A percentile compares a stretch with the other conserved stretches of the same genome.
Evolutionary conservation across 2,797 vertebrate species (phyloP).

Genomic region (Dromococcyx pavoninus): DNA sequence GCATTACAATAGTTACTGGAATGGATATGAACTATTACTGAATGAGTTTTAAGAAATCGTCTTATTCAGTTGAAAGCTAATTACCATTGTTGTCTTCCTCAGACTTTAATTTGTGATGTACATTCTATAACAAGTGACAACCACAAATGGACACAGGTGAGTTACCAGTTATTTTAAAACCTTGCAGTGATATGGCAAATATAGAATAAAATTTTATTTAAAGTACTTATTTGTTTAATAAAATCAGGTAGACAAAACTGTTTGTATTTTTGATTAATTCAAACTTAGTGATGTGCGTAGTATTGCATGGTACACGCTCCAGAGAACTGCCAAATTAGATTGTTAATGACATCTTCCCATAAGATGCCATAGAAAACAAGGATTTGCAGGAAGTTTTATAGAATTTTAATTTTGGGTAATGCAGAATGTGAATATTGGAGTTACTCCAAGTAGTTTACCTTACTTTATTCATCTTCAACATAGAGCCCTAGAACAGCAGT

Average conservation of each 20-base stretch:
- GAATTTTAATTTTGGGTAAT: neutral
- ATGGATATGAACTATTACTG: neutral
- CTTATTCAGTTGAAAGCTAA: neutral
- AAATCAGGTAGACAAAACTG: neutral
- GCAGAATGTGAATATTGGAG: neutral
- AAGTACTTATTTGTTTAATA: neutral
- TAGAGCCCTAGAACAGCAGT: neutral
- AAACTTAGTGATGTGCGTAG: neutral
- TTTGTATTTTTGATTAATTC: neutral
- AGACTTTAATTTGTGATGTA: conserved; percentile 92
- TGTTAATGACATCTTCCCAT: neutral
- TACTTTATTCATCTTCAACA: neutral
- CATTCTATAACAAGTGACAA: conserved; percentile 98
- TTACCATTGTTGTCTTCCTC: neutral
- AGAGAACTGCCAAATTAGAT: neutral
- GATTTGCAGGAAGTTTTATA: neutral
- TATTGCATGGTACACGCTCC: neutral
- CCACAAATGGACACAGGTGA: conserved; percentile 99
- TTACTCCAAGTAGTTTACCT: neutral
- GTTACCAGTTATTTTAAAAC: neutral
- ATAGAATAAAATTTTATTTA: neutral
- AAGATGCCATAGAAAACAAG: neutral
- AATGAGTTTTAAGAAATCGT: neutral
- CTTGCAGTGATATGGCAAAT: neutral
- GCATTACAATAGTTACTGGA: neutral